Evolutionary conservation across 2,113 vertebrate species (phyloP).

Genomic region (Meriones unguiculatus): DNA sequence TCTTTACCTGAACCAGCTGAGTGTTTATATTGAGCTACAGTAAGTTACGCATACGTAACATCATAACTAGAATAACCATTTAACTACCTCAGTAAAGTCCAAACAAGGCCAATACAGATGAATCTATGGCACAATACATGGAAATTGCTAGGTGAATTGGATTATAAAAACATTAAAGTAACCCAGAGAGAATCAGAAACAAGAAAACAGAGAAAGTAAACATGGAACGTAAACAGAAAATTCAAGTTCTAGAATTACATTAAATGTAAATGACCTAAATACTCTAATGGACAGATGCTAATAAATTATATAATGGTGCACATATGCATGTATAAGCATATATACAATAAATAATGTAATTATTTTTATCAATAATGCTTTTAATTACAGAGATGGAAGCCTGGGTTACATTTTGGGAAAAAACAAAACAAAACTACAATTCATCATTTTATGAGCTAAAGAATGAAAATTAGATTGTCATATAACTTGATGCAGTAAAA

Average conservation of each 20-base stretch:
- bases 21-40: neutral
- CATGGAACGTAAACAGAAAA: neutral
- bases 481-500: neutral
- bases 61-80: neutral
- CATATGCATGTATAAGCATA: neutral
- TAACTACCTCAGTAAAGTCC: neutral
- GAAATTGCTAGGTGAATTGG: slow-evolving; percentile 10
- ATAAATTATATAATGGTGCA: neutral
- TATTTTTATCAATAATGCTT: neutral
- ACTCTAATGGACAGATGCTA: neutral
- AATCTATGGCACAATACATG: neutral
- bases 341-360: neutral
- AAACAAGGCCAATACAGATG: too few relatives aligned
- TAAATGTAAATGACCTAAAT: neutral
- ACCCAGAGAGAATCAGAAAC: neutral
- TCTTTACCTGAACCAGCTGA: neutral
- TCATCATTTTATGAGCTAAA: neutral
- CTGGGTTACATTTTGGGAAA: slow-evolving; percentile 27
- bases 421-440: neutral
- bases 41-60: neutral
- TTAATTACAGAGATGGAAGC: neutral
- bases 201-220: neutral
- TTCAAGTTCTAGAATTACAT: neutral
- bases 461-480: neutral
- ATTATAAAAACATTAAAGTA: neutral